Base-by-base conservation (phyloP, 64 coral and sea anemone species). In the Exaiptasia diaphana region DNA sequence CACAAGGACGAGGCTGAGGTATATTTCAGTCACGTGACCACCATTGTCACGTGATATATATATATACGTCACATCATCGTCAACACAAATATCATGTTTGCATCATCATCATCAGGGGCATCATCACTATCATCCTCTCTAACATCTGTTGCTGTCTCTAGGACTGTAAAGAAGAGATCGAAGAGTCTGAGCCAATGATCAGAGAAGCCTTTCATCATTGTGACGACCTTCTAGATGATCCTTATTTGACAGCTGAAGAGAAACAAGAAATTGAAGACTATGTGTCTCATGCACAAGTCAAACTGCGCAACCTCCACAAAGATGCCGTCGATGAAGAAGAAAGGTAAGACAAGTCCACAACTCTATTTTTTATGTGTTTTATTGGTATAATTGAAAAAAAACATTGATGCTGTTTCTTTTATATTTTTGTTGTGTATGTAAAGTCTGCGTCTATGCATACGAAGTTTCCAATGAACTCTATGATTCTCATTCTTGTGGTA, bases 81-180 rank as follows among this genome's bases (percentile, higher is more conserved):
- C 15, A 46, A 46, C 43, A 8, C 15, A 46, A 46, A 8, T 15
- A 6, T 15, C 43, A 8, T 7, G 6, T 46, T 46, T 46, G 6
- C 6, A 46, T 46, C 43, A 15, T 7, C 6, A 46, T 15, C 43
- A 46, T 46, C 15, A 8, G 6, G 6, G 43, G 43, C 43, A n/a
- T n/a, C n/a, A n/a, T n/a, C n/a, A n/a, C n/a, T n/a, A n/a, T 7
- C 5, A 46, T 7, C 6, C 43, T 46, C 5, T 46, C 15, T 46
- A 46, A 46, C 43, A 15, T 7, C 15, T 46, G 43, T 7, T 15
- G 15, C 43, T 46, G 15, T 9, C 24, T 71, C 18, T 39, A 73
- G 69, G 69, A 73, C 7, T 73, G 69, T 49, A 49, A 42, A 33
- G 69, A 73, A 49, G 69, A 73, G 69, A 29, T 73, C 12, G 69